Conservation (phyloP, 2,888 invertebrate genomes). For the Apodemia zela region DNA sequence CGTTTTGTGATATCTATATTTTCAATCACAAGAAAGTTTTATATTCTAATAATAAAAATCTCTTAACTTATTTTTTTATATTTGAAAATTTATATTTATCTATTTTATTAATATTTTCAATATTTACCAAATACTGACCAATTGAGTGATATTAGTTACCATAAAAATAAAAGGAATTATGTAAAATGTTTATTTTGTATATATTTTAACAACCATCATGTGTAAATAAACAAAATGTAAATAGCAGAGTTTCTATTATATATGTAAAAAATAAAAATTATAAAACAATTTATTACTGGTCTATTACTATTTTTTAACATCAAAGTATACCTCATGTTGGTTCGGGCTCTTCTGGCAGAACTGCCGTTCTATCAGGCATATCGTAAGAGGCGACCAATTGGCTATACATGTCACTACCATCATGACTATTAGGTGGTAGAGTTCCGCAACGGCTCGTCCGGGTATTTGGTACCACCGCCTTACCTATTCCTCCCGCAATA, state of each 20-base stretch:
- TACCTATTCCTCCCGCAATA: too few relatives aligned
- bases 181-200: constrained; percentile 32
- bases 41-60: constrained; percentile 49
- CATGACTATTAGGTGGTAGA: too few relatives aligned
- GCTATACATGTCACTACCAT: too few relatives aligned
- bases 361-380: too few relatives aligned
- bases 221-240: constrained; percentile 74
- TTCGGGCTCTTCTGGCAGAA: too few relatives aligned
- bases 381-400: too few relatives aligned
- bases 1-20: constrained; percentile 52
- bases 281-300: constrained; percentile 29
- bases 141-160: constrained; percentile 77
- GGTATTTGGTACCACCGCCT: too few relatives aligned
- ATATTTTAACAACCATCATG: constrained; percentile 39
- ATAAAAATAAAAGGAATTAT: constrained; percentile 44
- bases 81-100: background rate
- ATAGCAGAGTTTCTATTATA: constrained; percentile 51
- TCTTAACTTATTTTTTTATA: constrained; percentile 50
- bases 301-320: too few relatives aligned
- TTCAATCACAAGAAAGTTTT: constrained; percentile 40
- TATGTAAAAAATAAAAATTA: constrained; percentile 56
- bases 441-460: too few relatives aligned
- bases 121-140: constrained; percentile 29
- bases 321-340: too few relatives aligned
- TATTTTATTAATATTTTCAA: constrained; percentile 9